Conservation (phyloP, 2,888 invertebrate species). For the Stegophylla sp. region DNA sequence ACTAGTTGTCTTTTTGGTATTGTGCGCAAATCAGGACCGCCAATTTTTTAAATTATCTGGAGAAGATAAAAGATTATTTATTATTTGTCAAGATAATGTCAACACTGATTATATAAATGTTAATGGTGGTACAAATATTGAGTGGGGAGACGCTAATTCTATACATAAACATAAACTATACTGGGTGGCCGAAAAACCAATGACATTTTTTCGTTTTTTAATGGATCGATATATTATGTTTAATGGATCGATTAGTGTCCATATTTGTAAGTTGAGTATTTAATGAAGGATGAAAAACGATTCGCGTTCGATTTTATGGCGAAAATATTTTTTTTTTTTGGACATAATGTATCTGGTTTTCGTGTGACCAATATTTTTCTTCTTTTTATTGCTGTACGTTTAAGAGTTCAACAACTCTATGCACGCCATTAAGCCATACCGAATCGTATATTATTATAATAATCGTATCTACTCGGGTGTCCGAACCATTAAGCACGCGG, state of each 20-base stretch:
- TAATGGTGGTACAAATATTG: neutral
- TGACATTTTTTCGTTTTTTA: neutral
- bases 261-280: neutral
- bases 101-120: too few relatives aligned
- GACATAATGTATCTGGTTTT: slow-evolving; percentile 26
- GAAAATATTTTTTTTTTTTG: neutral
- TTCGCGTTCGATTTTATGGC: neutral
- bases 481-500: slow-evolving; percentile 5
- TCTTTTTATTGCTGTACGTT: slow-evolving; percentile 18
- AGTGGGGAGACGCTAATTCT: neutral
- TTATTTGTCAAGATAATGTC: too few relatives aligned
- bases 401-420: slow-evolving; percentile 31
- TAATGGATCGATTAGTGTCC: neutral
- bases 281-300: slow-evolving; percentile 14
- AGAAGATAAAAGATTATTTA: too few relatives aligned
- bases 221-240: neutral
- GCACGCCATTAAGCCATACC: neutral
- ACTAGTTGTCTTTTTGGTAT: too few relatives aligned
- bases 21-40: too few relatives aligned
- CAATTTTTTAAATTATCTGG: too few relatives aligned
- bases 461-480: slow-evolving; percentile 8
- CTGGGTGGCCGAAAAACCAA: slow-evolving; percentile 5
- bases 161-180: neutral
- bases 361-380: neutral
- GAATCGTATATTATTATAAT: neutral